A percentile compares a stretch with the other conserved stretches of the same genome.
These are phyloP conservation scores for Hippoglossus stenolepis DNA, from an alignment of 2,113 vertebrate genomes.

Conservation along the genomic window DNA sequence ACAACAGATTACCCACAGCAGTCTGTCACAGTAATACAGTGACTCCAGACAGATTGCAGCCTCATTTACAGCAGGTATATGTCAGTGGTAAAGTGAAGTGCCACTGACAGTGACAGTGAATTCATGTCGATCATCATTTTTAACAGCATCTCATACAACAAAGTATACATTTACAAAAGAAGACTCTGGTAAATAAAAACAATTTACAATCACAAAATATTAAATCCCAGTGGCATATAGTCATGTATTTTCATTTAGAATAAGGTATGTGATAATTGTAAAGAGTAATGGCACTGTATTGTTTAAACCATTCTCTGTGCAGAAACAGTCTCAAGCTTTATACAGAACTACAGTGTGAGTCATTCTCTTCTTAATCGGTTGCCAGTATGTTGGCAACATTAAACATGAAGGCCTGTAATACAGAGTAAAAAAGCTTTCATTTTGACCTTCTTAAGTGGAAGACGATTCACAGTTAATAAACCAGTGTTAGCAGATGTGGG, in stretches of 20 bases:
- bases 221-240: constrained; percentile 63
- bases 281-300: constrained; percentile 70
- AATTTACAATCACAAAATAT: constrained; percentile 63
- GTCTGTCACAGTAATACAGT: not conserved
- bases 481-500: not conserved
- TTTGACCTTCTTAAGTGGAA: not conserved
- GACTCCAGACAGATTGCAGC: not conserved
- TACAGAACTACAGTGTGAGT: constrained; percentile 8
- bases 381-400: not conserved
- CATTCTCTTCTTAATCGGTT: not conserved
- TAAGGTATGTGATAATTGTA: constrained; percentile 38
- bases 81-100: constrained; percentile 1
- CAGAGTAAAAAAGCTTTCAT: not conserved
- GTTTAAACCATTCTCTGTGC: constrained; percentile 12
- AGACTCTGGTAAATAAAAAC: constrained; percentile 55
- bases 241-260: constrained; percentile 26
- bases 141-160: constrained; percentile 23
- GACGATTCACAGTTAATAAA: constrained; percentile 22
- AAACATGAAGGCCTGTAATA: not conserved
- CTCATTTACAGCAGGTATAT: constrained; percentile 11
- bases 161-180: constrained; percentile 53
- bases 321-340: constrained; percentile 8
- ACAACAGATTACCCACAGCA: not conserved
- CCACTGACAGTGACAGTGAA: not conserved
- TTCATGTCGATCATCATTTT: not conserved